phyloP scores from a whole-genome alignment of 2,113 vertebrate species.

The Macquaria ambigua region DNA sequence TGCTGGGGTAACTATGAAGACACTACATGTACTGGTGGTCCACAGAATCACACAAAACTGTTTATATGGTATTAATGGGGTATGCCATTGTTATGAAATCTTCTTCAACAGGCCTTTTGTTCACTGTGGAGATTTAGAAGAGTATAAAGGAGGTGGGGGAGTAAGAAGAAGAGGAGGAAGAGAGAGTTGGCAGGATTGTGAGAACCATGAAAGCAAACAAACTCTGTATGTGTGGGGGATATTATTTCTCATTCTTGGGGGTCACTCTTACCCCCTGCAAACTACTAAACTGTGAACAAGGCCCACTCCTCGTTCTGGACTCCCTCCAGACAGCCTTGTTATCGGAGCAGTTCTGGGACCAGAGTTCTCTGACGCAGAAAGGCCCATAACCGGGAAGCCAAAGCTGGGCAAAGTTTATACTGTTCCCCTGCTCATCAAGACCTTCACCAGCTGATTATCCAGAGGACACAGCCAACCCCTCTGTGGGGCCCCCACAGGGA shows the following conservation, averaged over 20 bases:
- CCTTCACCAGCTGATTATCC: conserved; percentile 70
- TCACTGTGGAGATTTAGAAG: not conserved
- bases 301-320: conserved; percentile 39
- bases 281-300: conserved; percentile 42
- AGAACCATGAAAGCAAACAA: conserved; percentile 56
- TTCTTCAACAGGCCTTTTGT: conserved; percentile 31
- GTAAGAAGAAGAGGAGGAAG: conserved; percentile 15
- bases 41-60: not conserved
- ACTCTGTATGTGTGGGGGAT: conserved; percentile 44
- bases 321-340: conserved; percentile 56
- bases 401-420: conserved; percentile 48
- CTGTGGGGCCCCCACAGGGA: conserved; percentile 64
- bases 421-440: conserved; percentile 63
- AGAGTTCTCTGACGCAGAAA: conserved; percentile 67
- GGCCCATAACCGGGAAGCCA: conserved; percentile 34
- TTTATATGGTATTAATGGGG: not conserved
- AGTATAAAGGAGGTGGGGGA: conserved; percentile 12
- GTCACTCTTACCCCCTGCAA: conserved; percentile 47
- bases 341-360: conserved; percentile 34
- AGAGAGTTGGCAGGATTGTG: conserved; percentile 36
- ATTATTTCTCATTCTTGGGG: conserved; percentile 42
- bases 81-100: not conserved
- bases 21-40: not conserved
- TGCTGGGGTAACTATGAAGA: not conserved
- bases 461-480: conserved; percentile 54